Conservation (phyloP, 2,113 vertebrate genomes). For the Clarias macrocephalus region DNA sequence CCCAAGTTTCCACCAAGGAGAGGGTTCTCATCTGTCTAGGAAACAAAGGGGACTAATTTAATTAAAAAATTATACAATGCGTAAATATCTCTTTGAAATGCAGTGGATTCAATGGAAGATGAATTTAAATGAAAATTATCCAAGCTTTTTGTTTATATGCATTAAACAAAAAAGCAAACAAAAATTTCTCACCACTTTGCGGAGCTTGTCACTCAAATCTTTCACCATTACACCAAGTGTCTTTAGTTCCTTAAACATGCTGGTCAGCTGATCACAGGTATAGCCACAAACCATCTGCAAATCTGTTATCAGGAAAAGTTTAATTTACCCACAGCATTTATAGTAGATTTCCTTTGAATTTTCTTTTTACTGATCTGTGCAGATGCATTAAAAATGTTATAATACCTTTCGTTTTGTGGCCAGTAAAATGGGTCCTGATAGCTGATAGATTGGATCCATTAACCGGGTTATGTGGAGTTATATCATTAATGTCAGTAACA, state of each 20-base stretch:
- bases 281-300: constrained; percentile 93
- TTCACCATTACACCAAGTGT: constrained; percentile 88
- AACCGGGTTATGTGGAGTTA: constrained; percentile 88
- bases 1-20: constrained; percentile 74
- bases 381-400: background rate
- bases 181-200: constrained; percentile 83
- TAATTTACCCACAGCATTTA: background rate
- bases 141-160: background rate
- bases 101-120: background rate
- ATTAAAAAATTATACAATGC: too few species aligned
- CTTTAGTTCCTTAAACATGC: constrained; percentile 92
- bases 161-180: background rate
- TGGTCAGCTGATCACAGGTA: constrained; percentile 90
- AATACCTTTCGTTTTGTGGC: constrained; percentile 92
- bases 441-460: constrained; percentile 90
- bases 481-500: constrained; percentile 66
- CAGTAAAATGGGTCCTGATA: constrained; percentile 92
- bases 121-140: background rate
- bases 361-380: constrained; percentile 1
- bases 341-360: background rate
- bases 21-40: constrained; percentile 86
- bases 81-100: background rate
- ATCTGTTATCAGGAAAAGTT: constrained; percentile 65
- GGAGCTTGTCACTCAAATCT: constrained; percentile 86
- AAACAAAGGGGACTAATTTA: background rate